phyloP scores from a whole-genome alignment of 92 coral and sea anemone species.

The Pocillopora grandis region DNA sequence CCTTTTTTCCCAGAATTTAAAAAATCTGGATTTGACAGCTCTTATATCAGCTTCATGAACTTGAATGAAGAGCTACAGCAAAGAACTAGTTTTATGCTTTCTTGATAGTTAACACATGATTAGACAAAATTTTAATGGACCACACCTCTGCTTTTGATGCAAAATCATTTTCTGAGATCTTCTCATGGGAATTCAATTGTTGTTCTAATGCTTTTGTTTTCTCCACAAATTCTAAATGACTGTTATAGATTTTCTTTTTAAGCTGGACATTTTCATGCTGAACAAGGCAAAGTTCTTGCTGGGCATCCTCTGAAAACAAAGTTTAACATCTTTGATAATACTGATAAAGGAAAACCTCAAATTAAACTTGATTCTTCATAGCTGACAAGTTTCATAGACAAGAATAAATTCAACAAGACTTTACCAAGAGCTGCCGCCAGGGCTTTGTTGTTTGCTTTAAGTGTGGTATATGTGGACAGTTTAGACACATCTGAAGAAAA shows the following conservation, averaged over 20 bases:
- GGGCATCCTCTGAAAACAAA: constrained; percentile 29
- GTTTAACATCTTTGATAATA: background rate
- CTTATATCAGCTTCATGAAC: too few relatives aligned
- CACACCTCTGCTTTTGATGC: constrained; percentile 22
- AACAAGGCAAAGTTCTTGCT: constrained; percentile 26
- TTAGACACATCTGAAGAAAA: constrained; percentile 20
- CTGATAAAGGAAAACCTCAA: background rate
- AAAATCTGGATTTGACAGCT: too few relatives aligned
- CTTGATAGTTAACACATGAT: background rate
- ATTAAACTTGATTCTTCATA: background rate
- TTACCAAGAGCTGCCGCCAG: constrained; percentile 40
- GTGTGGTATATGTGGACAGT: background rate
- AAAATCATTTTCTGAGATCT: constrained; percentile 7
- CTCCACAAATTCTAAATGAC: constrained; percentile 28
- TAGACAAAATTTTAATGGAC: background rate
- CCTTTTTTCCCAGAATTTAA: too few relatives aligned
- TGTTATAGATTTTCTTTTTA: constrained; percentile 9
- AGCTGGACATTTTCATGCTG: constrained; percentile 23
- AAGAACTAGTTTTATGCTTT: background rate
- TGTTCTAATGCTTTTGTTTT: constrained; percentile 23
- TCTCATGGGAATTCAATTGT: constrained; percentile 11
- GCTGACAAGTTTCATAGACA: background rate
- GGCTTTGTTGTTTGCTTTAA: constrained; percentile 29
- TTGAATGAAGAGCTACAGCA: too few relatives aligned
- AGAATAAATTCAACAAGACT: background rate